Evolutionary conservation across 2,113 vertebrate genomes (phyloP), one percentile per base, ranked within the genome.

Genomic region (Coregonus clupeaformis): DNA sequence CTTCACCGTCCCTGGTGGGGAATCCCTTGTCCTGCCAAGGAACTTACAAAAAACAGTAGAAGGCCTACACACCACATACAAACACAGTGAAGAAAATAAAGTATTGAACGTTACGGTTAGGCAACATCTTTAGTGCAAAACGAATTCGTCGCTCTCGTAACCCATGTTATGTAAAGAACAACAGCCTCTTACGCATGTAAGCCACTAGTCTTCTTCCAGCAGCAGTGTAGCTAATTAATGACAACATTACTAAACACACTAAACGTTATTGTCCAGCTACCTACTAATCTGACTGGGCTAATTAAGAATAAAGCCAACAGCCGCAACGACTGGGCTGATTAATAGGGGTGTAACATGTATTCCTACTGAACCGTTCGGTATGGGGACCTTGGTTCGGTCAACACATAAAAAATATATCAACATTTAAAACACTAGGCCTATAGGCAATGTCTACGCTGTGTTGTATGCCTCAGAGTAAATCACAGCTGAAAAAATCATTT

Each of bases 231-330:
- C 59, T 71, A 47, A 71, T 77, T 81, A 69, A 76, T 81, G 80
- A 77, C 32, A 30, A 22, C 29, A 68, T 66, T 49, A 70, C 66
- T 55, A 70, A 62, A 22, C 63, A 69, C 72, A 74, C 63, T 68
- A 63, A 69, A 62, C 45, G 6, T 11, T 24, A 29, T 47, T 55
- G 72, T 76, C 67, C 57, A 64, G n/a, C 59, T 77, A 63, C 24
- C 66, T 76, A 79, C 72, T 74, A 67, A 83, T 73, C 72, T 70
- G 79, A 66, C 16, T 68, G 68, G 63, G 67, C 42, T 47, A n/a
- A 72, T 74, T 36, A n/a, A 20, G 59, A 45, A 30, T 24, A 60
- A 71, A 60, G 55, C 69, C 6, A 64, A 63, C n/a, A 76, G 64
- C 68, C 67, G n/a, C 66, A 64, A 3, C 24, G 45, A 72, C 71